Percentiles rank a stretch among this genome's conserved stretches.
Evolutionary conservation across 2,888 invertebrate species (phyloP).

Genomic region (Epistrophe eligans): DNA sequence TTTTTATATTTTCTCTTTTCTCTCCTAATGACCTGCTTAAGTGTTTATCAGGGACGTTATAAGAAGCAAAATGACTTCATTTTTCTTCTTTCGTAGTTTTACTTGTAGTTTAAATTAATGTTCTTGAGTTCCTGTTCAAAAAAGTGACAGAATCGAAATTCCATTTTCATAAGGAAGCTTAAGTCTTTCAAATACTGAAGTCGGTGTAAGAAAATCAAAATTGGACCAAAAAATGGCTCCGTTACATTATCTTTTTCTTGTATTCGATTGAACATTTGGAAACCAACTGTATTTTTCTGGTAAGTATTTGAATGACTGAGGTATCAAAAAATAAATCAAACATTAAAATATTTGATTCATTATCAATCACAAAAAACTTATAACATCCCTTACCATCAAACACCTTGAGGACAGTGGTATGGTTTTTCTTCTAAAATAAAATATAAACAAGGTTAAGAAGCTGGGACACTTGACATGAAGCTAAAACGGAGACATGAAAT

Average conservation of each 20-base stretch:
- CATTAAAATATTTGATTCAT: too few species aligned
- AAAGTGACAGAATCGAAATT: too few species aligned
- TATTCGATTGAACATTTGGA: too few species aligned
- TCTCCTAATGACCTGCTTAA: slow-evolving; percentile 17
- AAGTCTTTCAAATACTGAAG: too few species aligned
- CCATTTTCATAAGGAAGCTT: too few species aligned
- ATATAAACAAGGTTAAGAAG: slow-evolving; percentile 61
- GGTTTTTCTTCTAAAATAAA: slow-evolving; percentile 45
- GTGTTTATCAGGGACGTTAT: slow-evolving; percentile 8
- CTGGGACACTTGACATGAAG: slow-evolving; percentile 31
- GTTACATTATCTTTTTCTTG: too few species aligned
- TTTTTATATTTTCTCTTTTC: not conserved
- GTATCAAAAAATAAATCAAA: too few species aligned
- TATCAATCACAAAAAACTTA: not conserved
- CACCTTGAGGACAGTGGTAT: slow-evolving; percentile 9
- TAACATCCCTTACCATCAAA: slow-evolving; percentile 5
- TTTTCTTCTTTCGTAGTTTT: not conserved
- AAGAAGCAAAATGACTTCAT: not conserved
- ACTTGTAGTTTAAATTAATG: not conserved
- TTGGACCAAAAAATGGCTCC: too few species aligned
- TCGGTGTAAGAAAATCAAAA: too few species aligned
- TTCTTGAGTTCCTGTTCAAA: not conserved
- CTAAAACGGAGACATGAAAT: slow-evolving; percentile 10
- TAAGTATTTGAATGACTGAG: too few species aligned
- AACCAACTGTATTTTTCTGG: too few species aligned